phyloP scores from a whole-genome alignment of 2,113 vertebrate species.

The Colinus virginianus region DNA sequence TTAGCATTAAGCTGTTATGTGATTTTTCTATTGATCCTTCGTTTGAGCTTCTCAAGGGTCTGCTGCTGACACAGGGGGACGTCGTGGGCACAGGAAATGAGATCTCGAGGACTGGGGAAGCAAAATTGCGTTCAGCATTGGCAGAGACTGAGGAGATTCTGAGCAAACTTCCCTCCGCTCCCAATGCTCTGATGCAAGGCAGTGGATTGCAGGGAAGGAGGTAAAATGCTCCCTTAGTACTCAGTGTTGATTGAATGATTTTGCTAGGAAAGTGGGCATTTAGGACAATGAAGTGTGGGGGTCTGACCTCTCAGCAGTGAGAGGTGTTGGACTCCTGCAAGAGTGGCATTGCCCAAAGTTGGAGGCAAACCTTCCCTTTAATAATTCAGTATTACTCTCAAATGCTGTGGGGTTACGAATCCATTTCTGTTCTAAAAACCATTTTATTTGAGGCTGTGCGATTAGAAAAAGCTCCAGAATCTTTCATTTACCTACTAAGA shows the following conservation, averaged over 20 bases:
- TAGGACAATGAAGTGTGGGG: neutral
- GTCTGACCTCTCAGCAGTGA: neutral
- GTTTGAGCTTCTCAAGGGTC: neutral
- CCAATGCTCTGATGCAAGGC: neutral
- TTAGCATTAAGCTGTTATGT: constrained; percentile 30
- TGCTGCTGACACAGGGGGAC: neutral
- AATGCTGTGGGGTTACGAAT: neutral
- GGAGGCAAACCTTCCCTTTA: neutral
- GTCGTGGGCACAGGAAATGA: constrained; percentile 9
- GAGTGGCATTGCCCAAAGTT: neutral
- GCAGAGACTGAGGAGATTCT: neutral
- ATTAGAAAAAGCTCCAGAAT: neutral
- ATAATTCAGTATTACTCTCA: neutral
- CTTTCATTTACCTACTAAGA: neutral
- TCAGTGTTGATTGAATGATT: neutral
- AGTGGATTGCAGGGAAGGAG: neutral
- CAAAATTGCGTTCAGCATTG: neutral
- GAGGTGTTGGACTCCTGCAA: neutral
- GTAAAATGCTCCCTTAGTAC: neutral
- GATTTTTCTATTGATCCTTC: constrained; percentile 52
- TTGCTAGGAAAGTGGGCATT: constrained; percentile 4
- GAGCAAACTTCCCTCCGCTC: neutral
- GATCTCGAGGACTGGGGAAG: neutral
- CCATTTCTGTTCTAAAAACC: neutral
- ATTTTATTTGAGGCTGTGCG: neutral